These are phyloP conservation scores for Pterobdella sp. DNA, from an alignment of 2,888 invertebrate species.

Conservation along the genomic window DNA sequence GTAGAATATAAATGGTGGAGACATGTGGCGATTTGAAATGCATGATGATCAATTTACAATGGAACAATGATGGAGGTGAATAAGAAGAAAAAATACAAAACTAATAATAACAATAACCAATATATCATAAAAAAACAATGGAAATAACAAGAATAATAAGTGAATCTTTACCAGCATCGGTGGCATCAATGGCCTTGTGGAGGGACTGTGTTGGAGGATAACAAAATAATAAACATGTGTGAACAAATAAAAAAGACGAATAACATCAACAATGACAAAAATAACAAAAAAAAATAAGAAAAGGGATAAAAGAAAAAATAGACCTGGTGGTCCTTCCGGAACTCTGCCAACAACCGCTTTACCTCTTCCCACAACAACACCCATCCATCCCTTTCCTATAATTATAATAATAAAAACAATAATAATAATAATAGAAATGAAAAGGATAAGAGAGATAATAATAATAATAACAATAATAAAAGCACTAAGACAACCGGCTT, in stretches of 20 bases:
- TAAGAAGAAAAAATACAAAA: background rate
- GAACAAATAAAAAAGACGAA: too few relatives aligned
- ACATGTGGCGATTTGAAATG: background rate
- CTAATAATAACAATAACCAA: too few relatives aligned
- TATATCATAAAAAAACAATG: too few relatives aligned
- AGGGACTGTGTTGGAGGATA: too few relatives aligned
- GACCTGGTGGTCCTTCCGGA: background rate
- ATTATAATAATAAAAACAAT: background rate
- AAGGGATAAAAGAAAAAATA: background rate
- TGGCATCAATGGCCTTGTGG: too few relatives aligned
- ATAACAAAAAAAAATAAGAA: background rate
- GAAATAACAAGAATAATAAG: too few relatives aligned
- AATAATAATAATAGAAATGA: slow-evolving; percentile 15
- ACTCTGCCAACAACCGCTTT: background rate
- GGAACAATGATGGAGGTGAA: background rate
- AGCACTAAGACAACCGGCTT: too few relatives aligned
- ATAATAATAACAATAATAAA: slow-evolving; percentile 13
- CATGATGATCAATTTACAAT: background rate
- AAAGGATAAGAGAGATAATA: slow-evolving; percentile 7
- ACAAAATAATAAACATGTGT: too few relatives aligned
- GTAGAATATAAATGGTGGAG: background rate
- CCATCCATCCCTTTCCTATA: background rate
- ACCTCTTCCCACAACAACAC: background rate
- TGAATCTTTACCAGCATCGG: too few relatives aligned
- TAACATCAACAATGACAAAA: too few relatives aligned